These are phyloP conservation scores for Drosophila bocki DNA, from an alignment of 1,140 invertebrate species.

Conservation along the genomic window DNA sequence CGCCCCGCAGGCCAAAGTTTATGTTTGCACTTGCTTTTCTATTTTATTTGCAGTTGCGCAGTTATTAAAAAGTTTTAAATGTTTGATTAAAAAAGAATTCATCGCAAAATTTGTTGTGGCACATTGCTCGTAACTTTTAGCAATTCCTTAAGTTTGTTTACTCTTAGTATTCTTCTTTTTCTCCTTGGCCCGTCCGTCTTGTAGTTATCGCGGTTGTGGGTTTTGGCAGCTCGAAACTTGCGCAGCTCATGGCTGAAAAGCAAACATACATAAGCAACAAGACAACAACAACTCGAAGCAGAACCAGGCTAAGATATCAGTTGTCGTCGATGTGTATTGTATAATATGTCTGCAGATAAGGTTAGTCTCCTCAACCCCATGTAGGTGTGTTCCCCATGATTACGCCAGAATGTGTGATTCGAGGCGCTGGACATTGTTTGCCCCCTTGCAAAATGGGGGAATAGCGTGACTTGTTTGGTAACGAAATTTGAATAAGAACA, in stretches of 20 bases:
- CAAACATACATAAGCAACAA: slow-evolving; percentile 36
- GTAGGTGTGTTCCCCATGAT: slow-evolving; percentile 41
- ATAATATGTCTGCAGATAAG: slow-evolving; percentile 54
- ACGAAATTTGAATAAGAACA: slow-evolving; percentile 46
- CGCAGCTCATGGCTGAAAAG: slow-evolving; percentile 52
- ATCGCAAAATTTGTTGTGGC: slow-evolving; percentile 67
- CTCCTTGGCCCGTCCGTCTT: slow-evolving; percentile 10
- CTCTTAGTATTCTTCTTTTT: not conserved
- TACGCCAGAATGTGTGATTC: slow-evolving; percentile 44
- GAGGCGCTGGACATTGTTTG: slow-evolving; percentile 20
- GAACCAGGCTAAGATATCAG: slow-evolving; percentile 24
- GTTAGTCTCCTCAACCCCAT: not conserved
- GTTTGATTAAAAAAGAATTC: slow-evolving; percentile 80
- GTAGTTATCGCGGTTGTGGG: slow-evolving; percentile 33
- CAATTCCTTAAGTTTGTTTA: slow-evolving; percentile 45
- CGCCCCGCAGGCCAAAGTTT: slow-evolving; percentile 54
- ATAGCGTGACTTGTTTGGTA: slow-evolving; percentile 44
- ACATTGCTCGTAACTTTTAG: slow-evolving; percentile 39
- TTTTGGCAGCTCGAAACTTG: slow-evolving; percentile 36
- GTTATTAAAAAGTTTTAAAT: slow-evolving; percentile 82
- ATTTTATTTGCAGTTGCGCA: slow-evolving; percentile 53
- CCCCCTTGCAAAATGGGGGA: slow-evolving; percentile 19
- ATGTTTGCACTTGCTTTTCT: slow-evolving; percentile 37
- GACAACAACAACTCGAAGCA: not conserved
- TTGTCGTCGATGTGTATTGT: slow-evolving; percentile 55